These are phyloP conservation scores for Siniperca chuatsi DNA, from an alignment of 2,113 vertebrate species.

Conservation along the genomic window DNA sequence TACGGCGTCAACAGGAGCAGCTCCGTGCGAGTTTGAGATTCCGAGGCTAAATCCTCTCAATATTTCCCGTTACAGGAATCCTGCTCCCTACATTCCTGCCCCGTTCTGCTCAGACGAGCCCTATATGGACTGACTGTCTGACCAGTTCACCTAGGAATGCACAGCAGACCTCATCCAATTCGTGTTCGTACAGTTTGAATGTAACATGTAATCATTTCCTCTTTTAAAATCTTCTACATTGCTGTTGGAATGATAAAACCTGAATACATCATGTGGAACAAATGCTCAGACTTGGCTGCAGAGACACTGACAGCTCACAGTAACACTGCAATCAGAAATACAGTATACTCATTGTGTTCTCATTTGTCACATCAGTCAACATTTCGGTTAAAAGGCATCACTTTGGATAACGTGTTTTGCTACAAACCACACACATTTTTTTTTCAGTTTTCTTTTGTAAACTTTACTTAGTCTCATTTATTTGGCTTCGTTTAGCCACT, in stretches of 20 bases:
- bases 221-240: conserved; percentile 9
- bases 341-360: too few species aligned
- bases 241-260: conserved; percentile 6
- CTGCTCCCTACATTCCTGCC: conserved; percentile 81
- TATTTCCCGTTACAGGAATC: conserved; percentile 77
- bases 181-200: neutral
- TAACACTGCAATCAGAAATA: neutral
- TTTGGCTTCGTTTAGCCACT: neutral
- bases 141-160: conserved; percentile 73
- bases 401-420: neutral
- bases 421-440: neutral
- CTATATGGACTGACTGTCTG: conserved; percentile 80
- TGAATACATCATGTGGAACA: neutral
- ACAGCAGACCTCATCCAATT: conserved; percentile 26
- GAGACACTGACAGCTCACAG: neutral
- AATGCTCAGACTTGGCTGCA: neutral
- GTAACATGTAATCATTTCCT: conserved; percentile 11
- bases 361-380: neutral
- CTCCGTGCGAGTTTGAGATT: conserved; percentile 78
- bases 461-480: neutral
- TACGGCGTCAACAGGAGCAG: conserved; percentile 73
- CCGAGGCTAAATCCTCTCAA: conserved; percentile 81
- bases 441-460: neutral
- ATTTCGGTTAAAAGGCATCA: neutral
- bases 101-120: conserved; percentile 81